Evolutionary conservation across 30 jellyfish, hydroid and myxozoan species (phyloP).

Genomic region (Pseudorhiza aurosa): DNA sequence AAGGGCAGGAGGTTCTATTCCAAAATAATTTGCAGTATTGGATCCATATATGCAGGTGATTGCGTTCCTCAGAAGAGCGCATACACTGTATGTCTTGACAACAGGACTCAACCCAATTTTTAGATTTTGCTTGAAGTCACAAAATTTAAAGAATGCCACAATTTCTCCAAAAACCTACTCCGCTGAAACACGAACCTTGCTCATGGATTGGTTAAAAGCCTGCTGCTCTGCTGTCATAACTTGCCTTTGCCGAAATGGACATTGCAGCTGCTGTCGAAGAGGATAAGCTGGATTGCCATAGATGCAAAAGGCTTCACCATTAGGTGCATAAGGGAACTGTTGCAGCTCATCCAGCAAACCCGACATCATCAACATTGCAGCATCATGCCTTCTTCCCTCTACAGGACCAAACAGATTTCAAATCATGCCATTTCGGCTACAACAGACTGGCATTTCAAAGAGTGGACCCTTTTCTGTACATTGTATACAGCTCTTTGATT

Average conservation of each 20-base stretch:
- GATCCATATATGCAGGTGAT: slow-evolving; percentile 70
- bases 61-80: slow-evolving; percentile 78
- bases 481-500: slow-evolving; percentile 77
- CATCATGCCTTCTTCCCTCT: slow-evolving; percentile 61
- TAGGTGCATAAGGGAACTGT: slow-evolving; percentile 23
- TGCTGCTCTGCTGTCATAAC: slow-evolving; percentile 48
- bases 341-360: slow-evolving; percentile 49
- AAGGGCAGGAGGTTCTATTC: slow-evolving; percentile 69
- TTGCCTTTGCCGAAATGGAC: slow-evolving; percentile 27
- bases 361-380: slow-evolving; percentile 49
- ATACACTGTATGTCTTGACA: slow-evolving; percentile 52
- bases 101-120: slow-evolving; percentile 69
- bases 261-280: slow-evolving; percentile 52
- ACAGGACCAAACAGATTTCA: slow-evolving; percentile 71
- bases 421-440: slow-evolving; percentile 80
- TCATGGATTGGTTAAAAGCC: slow-evolving; percentile 62
- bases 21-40: slow-evolving; percentile 62
- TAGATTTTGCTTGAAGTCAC: slow-evolving; percentile 74
- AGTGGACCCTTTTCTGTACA: slow-evolving; percentile 87
- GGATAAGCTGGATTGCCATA: slow-evolving; percentile 84
- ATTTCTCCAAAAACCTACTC: slow-evolving; percentile 90
- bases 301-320: slow-evolving; percentile 43
- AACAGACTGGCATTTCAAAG: slow-evolving; percentile 68
- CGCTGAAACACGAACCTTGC: slow-evolving; percentile 68
- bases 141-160: slow-evolving; percentile 44